Evolutionary conservation across 1,140 invertebrate species (phyloP), one percentile per base, ranked within the genome.

Genomic region (Drosophila pachea): DNA sequence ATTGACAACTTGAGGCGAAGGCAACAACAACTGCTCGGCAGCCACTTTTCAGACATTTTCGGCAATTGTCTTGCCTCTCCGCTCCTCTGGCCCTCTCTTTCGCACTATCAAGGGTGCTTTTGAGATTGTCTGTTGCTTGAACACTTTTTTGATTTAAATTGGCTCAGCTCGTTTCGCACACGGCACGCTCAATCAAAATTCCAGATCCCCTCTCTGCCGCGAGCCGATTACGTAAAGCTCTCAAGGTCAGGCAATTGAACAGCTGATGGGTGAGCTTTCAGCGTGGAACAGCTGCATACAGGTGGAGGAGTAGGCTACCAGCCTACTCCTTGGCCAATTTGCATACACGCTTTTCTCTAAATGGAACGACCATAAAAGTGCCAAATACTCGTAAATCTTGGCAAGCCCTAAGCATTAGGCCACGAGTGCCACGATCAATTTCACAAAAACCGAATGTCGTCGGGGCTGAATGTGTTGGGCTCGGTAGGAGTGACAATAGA

Each of bases 141-240:
- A 84, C 81, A 84, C 76, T 86, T 86, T 84, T 86, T 49, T 81
- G 81, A 86, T 86, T 86, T 81, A 74, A 86, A 86, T 86, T 86
- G 77, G 74, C 81, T 67, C 31, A 45, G 48, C 47, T 81, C 63
- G 73, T 22, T 73, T 73, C 58, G 66, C 40, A 42, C 9, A 42
- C 22, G 22, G 45, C 45, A 6, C 6, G 31, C 61, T 75, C 78
- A 76, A 76, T 79, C 76, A 45, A 73, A 71, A 65, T 60, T 69
- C 53, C 69, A 73, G 73, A 76, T 69, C 66, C 65, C 6, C 14
- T 22, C 43, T 31, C 68, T 59, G 60, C 63, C 75, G 68, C 32
- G 36, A 29, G 29, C 9, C 7, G 42, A 14, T 31, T 45, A 53
- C 33, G 35, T 22, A 42, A 33, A 42, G 40, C 38, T 61, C 59